Evolutionary conservation across 2,888 invertebrate genomes (phyloP), one percentile per base, ranked within the genome.

Genomic region (Pardosa pseudoannulata): DNA sequence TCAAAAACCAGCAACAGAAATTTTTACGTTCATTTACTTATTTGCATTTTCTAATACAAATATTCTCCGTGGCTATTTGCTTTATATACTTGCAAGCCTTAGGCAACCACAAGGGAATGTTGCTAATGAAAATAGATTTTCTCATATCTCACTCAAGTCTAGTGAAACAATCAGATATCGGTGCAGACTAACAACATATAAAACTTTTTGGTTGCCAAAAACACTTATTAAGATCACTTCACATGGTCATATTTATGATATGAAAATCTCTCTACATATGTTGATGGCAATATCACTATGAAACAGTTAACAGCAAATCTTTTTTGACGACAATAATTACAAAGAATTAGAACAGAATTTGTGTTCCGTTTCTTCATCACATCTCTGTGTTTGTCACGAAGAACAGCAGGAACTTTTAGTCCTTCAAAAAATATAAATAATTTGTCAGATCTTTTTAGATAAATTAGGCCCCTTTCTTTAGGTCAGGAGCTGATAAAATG

Each of bases 81-180:
- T 46, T 74, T 32, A 46, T 41, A 62, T 64, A 36, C 56, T 56
- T 50, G 36, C 71, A 67, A 72, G 29, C 68, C 46, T 71, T 32
- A 72, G 72, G 78, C 79, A 86, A 86, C 74, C 41, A 46, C 41
- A 41, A 76, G 85, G 87, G 87, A 87, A 87, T 87, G 87, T 87
- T 76, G 80, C 87, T 80, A 87, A 80, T 74, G 87, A 87, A 87
- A 87, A 76, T 87, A 80, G 46, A 78, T 72, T 50, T 32, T 73
- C 56, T 74, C 70, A 13, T 75, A 70, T 71, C 56, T 75, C 27
- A 67, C 29, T 81, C 28, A 56, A 64, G 71, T 75, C 70, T 81
- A 74, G 39, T 56, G 39, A 80, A 81, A 81, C 81, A 75, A 79
- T 75, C 56, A 56, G 39, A 27, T 32, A 68, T 82, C 64, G 70